Conservation (phyloP, 2,888 invertebrate genomes). For the Altica lythri region DNA sequence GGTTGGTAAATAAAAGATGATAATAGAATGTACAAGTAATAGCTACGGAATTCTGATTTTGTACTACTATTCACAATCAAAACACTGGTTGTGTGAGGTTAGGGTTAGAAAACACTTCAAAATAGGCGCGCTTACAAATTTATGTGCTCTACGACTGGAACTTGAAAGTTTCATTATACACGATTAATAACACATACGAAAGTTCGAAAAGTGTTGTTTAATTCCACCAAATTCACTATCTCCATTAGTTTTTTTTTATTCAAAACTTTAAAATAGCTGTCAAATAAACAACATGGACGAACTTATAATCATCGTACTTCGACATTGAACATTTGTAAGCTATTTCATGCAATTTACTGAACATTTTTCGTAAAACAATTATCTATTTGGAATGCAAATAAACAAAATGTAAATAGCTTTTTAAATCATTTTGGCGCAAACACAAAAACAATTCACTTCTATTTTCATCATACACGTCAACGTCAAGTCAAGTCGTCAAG, state of each 20-base stretch:
- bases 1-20: background rate
- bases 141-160: background rate
- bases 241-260: slow-evolving; percentile 1
- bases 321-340: slow-evolving; percentile 1
- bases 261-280: slow-evolving; percentile 12
- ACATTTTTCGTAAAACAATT: slow-evolving; percentile 3
- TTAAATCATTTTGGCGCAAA: slow-evolving; percentile 5
- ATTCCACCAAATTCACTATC: background rate
- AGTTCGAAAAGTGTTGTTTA: slow-evolving; percentile 5
- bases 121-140: slow-evolving; percentile 24
- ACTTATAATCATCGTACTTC: slow-evolving; percentile 1
- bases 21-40: background rate
- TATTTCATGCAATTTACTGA: background rate
- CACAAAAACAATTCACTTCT: slow-evolving; percentile 1
- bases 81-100: slow-evolving; percentile 24
- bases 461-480: background rate
- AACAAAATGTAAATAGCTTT: slow-evolving; percentile 11
- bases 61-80: slow-evolving; percentile 14
- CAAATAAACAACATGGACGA: slow-evolving; percentile 19
- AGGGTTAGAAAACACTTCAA: slow-evolving; percentile 12
- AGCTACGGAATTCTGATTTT: slow-evolving; percentile 6
- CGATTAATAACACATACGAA: background rate
- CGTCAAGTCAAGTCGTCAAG: no score
- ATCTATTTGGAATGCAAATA: background rate
- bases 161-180: slow-evolving; percentile 5